A percentile compares a stretch with the other conserved stretches of the same genome.
Evolutionary conservation across 2,113 vertebrate species (phyloP).

Genomic region (Elgaria multicarinata): DNA sequence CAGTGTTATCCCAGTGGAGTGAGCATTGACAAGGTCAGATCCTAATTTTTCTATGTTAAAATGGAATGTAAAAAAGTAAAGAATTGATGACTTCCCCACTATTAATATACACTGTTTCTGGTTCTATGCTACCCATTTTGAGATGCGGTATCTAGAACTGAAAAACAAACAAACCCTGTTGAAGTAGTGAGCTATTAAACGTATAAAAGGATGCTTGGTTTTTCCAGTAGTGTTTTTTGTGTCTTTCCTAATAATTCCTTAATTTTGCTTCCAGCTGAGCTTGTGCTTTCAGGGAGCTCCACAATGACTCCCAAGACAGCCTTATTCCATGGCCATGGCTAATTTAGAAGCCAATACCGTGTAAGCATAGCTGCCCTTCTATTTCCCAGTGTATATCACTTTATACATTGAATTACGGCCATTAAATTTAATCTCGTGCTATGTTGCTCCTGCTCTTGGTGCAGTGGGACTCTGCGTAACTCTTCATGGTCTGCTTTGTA

Average conservation of each 20-base stretch:
- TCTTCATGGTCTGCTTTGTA: slow-evolving; percentile 1
- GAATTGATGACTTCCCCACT: neutral
- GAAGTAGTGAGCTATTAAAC: neutral
- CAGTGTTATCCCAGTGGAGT: neutral
- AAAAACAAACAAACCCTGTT: neutral
- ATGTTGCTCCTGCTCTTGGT: neutral
- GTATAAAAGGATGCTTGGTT: neutral
- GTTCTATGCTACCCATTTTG: neutral
- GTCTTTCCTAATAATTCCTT: neutral
- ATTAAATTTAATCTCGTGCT: slow-evolving; percentile 21
- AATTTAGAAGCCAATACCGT: slow-evolving; percentile 16
- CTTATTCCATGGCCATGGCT: slow-evolving; percentile 2
- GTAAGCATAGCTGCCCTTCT: neutral
- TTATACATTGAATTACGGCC: slow-evolving; percentile 7
- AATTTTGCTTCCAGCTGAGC: neutral
- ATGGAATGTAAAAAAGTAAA: neutral
- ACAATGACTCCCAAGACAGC: neutral
- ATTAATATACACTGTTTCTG: neutral
- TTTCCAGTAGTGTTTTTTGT: neutral
- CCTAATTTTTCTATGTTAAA: neutral
- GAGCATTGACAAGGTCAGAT: neutral
- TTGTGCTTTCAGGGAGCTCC: neutral
- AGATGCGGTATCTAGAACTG: neutral
- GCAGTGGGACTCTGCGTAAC: slow-evolving; percentile 1
- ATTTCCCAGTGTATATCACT: slow-evolving; percentile 11